Percentiles rank a stretch among this genome's conserved stretches.
Conservation (phyloP, 2,888 invertebrate species). For the Nephrotoma guestfalica region DNA sequence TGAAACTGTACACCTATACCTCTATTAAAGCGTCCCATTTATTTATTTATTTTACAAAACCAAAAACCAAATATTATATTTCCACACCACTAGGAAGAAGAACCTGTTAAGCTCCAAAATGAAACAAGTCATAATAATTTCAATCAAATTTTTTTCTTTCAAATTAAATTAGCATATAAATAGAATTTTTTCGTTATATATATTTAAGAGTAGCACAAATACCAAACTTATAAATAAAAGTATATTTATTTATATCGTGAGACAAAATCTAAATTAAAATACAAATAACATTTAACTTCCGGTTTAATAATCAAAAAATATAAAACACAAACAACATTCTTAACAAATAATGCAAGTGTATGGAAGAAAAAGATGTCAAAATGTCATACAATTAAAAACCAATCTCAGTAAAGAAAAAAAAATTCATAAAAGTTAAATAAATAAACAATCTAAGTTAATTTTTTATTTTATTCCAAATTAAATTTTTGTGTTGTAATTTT, state of each 20-base stretch:
- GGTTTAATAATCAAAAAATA: neutral
- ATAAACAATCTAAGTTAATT: neutral
- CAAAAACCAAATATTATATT: neutral
- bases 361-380: neutral
- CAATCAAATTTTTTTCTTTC: neutral
- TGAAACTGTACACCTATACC: neutral
- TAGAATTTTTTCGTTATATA: neutral
- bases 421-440: neutral
- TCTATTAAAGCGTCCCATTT: neutral
- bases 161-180: neutral
- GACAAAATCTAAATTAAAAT: neutral
- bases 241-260: neutral
- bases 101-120: neutral
- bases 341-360: neutral
- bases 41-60: neutral
- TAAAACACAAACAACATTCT: neutral
- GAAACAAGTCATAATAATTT: neutral
- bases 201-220: neutral
- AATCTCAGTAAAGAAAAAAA: neutral
- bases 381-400: neutral
- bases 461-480: neutral
- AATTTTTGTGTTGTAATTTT: neutral
- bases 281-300: neutral
- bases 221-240: neutral
- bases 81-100: neutral